Percentiles rank a stretch among this genome's conserved stretches.
These are phyloP conservation scores for Limnephilus lunatus DNA, from an alignment of 2,888 invertebrate species.

Conservation along the genomic window DNA sequence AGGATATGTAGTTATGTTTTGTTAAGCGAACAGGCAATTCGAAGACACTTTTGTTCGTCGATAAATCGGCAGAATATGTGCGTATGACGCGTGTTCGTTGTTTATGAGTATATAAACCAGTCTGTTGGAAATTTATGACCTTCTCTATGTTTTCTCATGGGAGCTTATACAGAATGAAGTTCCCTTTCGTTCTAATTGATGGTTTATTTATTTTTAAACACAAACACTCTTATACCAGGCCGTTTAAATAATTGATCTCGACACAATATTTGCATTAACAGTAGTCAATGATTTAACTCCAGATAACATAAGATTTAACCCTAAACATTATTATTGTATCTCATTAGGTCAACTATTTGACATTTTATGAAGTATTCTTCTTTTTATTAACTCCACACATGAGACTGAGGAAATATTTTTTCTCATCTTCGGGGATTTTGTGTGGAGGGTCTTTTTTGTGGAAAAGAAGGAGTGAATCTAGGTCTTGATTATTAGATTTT, in stretches of 20 bases:
- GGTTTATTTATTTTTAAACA: neutral
- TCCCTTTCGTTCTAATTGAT: neutral
- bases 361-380: too few relatives aligned
- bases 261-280: too few relatives aligned
- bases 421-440: too few relatives aligned
- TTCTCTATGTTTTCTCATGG: slow-evolving; percentile 22
- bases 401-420: too few relatives aligned
- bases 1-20: slow-evolving; percentile 18
- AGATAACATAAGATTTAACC: too few relatives aligned
- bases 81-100: slow-evolving; percentile 59
- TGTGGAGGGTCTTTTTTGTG: too few relatives aligned
- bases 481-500: too few relatives aligned
- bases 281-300: too few relatives aligned
- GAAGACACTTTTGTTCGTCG: slow-evolving; percentile 43
- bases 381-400: too few relatives aligned
- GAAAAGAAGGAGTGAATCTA: too few relatives aligned
- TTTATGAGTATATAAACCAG: slow-evolving; percentile 57
- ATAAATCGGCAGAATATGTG: slow-evolving; percentile 53
- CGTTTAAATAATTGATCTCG: neutral
- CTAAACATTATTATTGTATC: too few relatives aligned
- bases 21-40: slow-evolving; percentile 43
- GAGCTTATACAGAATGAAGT: neutral
- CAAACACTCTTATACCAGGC: neutral
- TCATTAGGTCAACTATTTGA: too few relatives aligned
- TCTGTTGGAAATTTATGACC: slow-evolving; percentile 57